phyloP scores from a whole-genome alignment of 1,140 invertebrate species.

The Meloidogyne chitwoodi region DNA sequence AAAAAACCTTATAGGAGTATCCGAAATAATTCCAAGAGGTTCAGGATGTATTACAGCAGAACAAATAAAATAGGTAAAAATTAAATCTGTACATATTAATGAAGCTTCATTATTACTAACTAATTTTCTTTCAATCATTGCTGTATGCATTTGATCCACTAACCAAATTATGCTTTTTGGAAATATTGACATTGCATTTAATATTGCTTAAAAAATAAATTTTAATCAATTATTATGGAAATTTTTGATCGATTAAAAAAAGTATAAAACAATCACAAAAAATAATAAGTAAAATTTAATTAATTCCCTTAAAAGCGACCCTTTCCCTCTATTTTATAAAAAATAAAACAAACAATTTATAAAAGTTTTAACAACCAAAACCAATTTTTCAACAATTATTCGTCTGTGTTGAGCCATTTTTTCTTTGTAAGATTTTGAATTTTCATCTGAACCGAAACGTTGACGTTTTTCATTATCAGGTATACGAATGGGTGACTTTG shows the following conservation, averaged over 20 bases:
- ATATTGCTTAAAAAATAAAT: slow-evolving; percentile 62
- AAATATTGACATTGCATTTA: slow-evolving; percentile 83
- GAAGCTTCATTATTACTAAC: slow-evolving; percentile 64
- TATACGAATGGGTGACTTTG: slow-evolving; percentile 76
- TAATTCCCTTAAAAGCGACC: no score
- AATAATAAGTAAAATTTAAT: no score
- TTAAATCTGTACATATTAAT: slow-evolving; percentile 78
- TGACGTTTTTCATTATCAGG: slow-evolving; percentile 69
- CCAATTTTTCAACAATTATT: slow-evolving; percentile 72
- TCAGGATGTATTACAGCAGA: slow-evolving; percentile 93
- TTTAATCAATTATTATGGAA: slow-evolving; percentile 22
- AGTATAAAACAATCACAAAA: no score
- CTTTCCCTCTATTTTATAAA: background rate
- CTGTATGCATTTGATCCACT: slow-evolving; percentile 65
- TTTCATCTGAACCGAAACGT: slow-evolving; percentile 73
- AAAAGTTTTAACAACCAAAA: slow-evolving; percentile 75
- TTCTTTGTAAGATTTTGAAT: slow-evolving; percentile 40
- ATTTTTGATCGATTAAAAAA: no score
- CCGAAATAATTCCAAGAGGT: slow-evolving; percentile 78
- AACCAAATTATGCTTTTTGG: slow-evolving; percentile 71
- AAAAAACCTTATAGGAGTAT: slow-evolving; percentile 81
- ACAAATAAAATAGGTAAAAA: slow-evolving; percentile 89
- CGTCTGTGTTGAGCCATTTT: slow-evolving; percentile 43
- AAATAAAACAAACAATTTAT: slow-evolving; percentile 66
- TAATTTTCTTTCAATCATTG: slow-evolving; percentile 61